phyloP scores from a whole-genome alignment of 2,888 invertebrate genomes.

The Nephrocerus scutellatus region DNA sequence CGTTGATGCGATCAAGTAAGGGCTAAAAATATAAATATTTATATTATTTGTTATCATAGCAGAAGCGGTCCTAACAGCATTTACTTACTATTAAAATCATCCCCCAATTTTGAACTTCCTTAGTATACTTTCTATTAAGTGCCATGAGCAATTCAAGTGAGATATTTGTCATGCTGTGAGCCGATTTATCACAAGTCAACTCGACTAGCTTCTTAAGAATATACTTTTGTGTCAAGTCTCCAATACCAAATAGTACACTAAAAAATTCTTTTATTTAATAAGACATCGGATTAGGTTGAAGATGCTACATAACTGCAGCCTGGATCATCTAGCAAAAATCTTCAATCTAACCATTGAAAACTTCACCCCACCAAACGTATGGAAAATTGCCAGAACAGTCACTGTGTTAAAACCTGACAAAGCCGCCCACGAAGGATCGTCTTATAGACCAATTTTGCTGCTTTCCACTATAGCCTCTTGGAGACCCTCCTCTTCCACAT shows the following conservation, averaged over 20 bases:
- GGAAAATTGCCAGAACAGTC: too few species aligned
- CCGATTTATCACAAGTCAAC: slow-evolving; percentile 38
- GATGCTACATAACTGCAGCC: too few species aligned
- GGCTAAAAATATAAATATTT: slow-evolving; percentile 48
- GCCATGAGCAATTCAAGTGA: slow-evolving; percentile 38
- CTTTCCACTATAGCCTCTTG: too few species aligned
- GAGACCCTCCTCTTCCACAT: too few species aligned
- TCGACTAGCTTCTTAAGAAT: slow-evolving; percentile 40
- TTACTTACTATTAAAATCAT: slow-evolving; percentile 34
- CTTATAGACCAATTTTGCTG: too few species aligned
- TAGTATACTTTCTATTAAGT: slow-evolving; percentile 35
- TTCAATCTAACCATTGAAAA: too few species aligned
- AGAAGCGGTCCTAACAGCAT: not conserved
- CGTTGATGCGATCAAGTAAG: slow-evolving; percentile 68
- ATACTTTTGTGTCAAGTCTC: slow-evolving; percentile 38
- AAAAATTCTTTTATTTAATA: too few species aligned
- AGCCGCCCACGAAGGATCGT: too few species aligned
- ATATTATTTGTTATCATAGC: not conserved
- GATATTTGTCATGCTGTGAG: slow-evolving; percentile 35
- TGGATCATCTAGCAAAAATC: too few species aligned
- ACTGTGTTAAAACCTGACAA: too few species aligned
- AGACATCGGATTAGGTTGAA: too few species aligned
- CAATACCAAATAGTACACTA: slow-evolving; percentile 40
- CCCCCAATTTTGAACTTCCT: slow-evolving; percentile 42
- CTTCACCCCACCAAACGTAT: too few species aligned